A percentile compares a stretch with the other conserved stretches of the same genome.
phyloP scores from a whole-genome alignment of 2,797 vertebrate species.

The Mus spretus region DNA sequence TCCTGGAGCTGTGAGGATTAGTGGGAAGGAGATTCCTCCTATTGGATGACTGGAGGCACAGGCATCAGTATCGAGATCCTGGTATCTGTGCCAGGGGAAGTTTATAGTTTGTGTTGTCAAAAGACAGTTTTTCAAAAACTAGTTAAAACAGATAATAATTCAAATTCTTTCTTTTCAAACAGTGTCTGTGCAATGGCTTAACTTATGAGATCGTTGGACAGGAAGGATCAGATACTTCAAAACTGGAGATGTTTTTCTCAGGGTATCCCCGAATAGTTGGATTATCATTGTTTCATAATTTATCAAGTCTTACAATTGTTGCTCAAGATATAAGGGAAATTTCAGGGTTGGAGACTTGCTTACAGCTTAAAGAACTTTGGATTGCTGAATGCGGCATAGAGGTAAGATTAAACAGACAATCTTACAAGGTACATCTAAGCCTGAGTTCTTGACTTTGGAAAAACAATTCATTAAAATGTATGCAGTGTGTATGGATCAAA shows the following conservation, averaged over 20 bases:
- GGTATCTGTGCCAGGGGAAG: background rate
- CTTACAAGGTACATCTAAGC: background rate
- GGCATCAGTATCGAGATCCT: background rate
- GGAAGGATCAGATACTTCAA: conserved; percentile 87
- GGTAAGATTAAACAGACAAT: conserved; percentile 87
- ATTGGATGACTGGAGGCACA: background rate
- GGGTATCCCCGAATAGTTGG: conserved; percentile 91
- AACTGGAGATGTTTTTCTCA: conserved; percentile 93
- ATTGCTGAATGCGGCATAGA: conserved; percentile 91
- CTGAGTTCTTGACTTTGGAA: conserved; percentile 26
- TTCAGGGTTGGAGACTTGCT: conserved; percentile 90
- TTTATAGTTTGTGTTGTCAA: conserved; percentile 61
- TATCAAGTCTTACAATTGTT: conserved; percentile 91
- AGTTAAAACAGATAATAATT: conserved; percentile 59
- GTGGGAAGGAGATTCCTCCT: background rate
- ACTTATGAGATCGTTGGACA: conserved; percentile 89
- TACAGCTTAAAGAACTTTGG: conserved; percentile 93
- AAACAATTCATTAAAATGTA: conserved; percentile 60
- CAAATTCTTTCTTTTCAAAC: conserved; percentile 76
- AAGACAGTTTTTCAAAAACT: conserved; percentile 13
- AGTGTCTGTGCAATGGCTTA: conserved; percentile 92
- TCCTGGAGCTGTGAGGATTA: background rate
- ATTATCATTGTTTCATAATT: conserved; percentile 90
- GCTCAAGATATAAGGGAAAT: conserved; percentile 91
- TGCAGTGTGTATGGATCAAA: background rate